Evolutionary conservation across 2,113 vertebrate genomes (phyloP).

Genomic region (Apteryx mantelli): DNA sequence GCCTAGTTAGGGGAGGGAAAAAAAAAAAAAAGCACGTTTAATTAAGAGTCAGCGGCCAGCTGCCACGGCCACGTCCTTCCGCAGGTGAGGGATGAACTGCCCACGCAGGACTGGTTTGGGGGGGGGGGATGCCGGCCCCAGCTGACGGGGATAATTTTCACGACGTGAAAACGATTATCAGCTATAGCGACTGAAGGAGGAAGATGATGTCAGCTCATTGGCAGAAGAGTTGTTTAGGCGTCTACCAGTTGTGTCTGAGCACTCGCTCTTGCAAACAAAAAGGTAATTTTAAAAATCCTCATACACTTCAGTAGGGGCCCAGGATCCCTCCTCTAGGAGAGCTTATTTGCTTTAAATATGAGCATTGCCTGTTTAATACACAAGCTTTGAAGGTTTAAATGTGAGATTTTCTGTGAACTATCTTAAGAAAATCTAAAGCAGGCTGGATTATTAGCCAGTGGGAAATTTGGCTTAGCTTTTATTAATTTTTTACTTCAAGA

Average conservation of each 20-base stretch:
- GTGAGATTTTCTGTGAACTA: neutral
- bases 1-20: no score
- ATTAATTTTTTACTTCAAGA: neutral
- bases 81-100: no score
- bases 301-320: accelerated
- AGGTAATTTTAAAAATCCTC: neutral
- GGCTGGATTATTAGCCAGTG: neutral
- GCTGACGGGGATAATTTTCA: neutral
- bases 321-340: neutral
- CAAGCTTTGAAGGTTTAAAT: neutral
- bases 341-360: neutral
- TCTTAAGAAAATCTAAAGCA: neutral
- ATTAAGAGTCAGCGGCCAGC: no score
- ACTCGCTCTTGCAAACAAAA: neutral
- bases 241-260: no score
- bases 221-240: no score
- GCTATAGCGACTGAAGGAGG: neutral
- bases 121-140: neutral
- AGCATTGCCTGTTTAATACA: neutral
- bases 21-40: no score
- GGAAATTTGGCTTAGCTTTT: accelerated
- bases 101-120: no score
- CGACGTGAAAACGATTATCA: neutral
- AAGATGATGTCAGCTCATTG: neutral
- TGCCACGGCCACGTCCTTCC: no score